Base-by-base conservation (phyloP, 2,888 invertebrate species). In the Halictus quadricinctus region DNA sequence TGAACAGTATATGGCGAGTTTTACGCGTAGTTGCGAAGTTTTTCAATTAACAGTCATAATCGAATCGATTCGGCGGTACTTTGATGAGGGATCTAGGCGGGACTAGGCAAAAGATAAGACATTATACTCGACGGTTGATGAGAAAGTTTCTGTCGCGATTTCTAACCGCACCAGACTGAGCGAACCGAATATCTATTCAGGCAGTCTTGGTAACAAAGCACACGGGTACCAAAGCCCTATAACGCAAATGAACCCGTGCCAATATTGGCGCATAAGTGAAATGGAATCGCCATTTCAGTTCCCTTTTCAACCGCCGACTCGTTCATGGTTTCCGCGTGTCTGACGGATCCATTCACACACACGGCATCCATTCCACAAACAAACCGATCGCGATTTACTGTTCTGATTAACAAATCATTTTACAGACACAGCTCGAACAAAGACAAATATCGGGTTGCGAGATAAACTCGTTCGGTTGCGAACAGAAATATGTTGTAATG, bases 251-350 rank as follows among this genome's bases (percentile, higher is more conserved):
- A 83, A 83, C 72, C 75, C 66, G 43, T 72, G 79, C 69, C 79
- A 83, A 84, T 84, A 79, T 84, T 76, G 72, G 66, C 48, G 41
- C 50, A 73, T 76, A 83, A 79, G 79, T 72, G 83, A 83, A 79
- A 76, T 72, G 60, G 79, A 79, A 76, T 73, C 79, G 58, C 41
- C 72, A 72, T 76, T 83, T 60, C 41, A 79, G 50, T 84, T 79
- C 72, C 1, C 36, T 29, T 66, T 73, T 75, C 60, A 36, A 60
- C 25, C 48, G 46, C 69, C 66, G 48, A 58, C 48, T 50, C 43
- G 25, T n/a, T 15, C 43, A 2, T n/a, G 60, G 25, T 36, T 70
- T 58, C 48, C 72, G 21, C 54, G 15, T 25, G 41, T 66, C 48
- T 58, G 54, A 15, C 76, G 18, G 13, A 66, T 79, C 72, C 69